Conservation (phyloP, 2,113 vertebrate genomes). For the Calidris pugnax region DNA sequence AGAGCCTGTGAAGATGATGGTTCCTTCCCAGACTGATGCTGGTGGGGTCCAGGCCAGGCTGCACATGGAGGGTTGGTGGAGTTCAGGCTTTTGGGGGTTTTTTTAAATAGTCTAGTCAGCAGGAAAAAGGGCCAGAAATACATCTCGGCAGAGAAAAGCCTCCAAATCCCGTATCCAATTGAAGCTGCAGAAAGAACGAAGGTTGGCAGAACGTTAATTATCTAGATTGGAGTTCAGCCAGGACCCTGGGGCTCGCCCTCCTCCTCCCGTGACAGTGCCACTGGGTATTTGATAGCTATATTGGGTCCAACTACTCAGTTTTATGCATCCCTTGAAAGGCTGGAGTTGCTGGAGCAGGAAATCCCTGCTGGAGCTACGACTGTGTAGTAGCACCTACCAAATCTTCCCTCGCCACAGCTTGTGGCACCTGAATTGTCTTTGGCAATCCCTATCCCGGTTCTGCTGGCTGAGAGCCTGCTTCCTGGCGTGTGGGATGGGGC, state of each 20-base stretch:
- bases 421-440: neutral
- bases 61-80: neutral
- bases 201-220: neutral
- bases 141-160: neutral
- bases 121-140: neutral
- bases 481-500: neutral
- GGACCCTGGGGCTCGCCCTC: neutral
- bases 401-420: neutral
- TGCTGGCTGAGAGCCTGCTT: neutral
- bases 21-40: neutral
- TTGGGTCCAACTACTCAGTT: neutral
- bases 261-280: neutral
- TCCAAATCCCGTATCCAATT: neutral
- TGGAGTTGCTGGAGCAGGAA: neutral
- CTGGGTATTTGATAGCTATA: neutral
- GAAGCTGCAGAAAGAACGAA: neutral
- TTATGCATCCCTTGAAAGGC: neutral
- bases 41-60: neutral
- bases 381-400: neutral
- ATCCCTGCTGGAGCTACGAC: neutral
- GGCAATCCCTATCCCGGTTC: neutral
- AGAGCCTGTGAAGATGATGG: rapidly evolving
- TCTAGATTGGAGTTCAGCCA: neutral
- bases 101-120: neutral
- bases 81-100: neutral